These are phyloP conservation scores for Chaitophorus viminalis DNA, from an alignment of 2,888 invertebrate genomes.

Conservation along the genomic window DNA sequence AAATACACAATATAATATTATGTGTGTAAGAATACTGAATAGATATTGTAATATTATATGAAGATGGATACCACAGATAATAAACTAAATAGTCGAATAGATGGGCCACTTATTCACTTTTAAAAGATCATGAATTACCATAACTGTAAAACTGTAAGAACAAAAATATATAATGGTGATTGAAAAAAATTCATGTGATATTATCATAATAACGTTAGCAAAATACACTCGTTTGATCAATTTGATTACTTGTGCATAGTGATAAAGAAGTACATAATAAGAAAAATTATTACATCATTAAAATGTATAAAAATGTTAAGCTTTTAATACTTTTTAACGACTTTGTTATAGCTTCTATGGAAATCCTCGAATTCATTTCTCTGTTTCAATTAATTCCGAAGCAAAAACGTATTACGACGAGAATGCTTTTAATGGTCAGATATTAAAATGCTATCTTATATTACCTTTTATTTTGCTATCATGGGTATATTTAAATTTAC, in stretches of 20 bases:
- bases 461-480: background rate
- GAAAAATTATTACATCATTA: background rate
- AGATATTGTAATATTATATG: too few relatives aligned
- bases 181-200: too few relatives aligned
- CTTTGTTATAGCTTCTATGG: background rate
- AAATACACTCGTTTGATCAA: background rate
- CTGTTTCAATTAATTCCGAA: constrained; percentile 10
- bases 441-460: background rate
- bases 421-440: background rate
- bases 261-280: background rate
- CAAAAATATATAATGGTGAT: too few relatives aligned
- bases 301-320: background rate
- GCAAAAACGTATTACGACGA: background rate
- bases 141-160: too few relatives aligned
- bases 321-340: background rate
- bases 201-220: too few relatives aligned
- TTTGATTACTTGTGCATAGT: background rate
- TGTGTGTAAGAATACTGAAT: too few relatives aligned
- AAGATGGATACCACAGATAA: too few relatives aligned
- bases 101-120: too few relatives aligned
- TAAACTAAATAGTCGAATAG: too few relatives aligned
- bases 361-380: background rate
- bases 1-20: too few relatives aligned
- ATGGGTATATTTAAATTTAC: background rate
- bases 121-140: too few relatives aligned